Conservation (phyloP, 2,113 vertebrate species). For the Willisornis vidua region DNA sequence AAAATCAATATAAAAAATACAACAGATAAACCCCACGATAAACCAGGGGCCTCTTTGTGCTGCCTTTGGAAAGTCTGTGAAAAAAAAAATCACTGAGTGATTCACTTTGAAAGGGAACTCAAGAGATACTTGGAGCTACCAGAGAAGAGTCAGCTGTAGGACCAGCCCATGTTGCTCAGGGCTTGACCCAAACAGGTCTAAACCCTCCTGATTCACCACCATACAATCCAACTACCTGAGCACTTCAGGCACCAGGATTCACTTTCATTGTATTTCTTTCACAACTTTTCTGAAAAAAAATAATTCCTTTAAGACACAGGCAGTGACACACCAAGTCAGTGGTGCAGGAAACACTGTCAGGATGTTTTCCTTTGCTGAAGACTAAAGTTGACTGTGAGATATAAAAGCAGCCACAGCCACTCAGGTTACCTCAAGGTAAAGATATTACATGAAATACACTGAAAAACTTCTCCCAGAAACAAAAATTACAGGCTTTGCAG, state of each 20-base stretch:
- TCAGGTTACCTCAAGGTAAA: background rate
- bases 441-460: background rate
- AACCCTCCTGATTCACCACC: background rate
- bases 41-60: background rate
- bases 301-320: background rate
- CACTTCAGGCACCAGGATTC: background rate
- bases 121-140: background rate
- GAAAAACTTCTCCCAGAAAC: background rate
- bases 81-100: background rate
- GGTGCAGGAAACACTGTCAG: background rate
- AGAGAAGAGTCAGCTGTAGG: accelerated
- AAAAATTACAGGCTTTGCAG: background rate
- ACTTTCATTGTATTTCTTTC: background rate
- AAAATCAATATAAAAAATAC: background rate
- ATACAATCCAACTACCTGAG: background rate
- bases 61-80: background rate
- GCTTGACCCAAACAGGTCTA: background rate
- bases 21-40: background rate
- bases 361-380: background rate
- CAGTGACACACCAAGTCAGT: background rate
- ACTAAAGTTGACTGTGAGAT: background rate
- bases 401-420: background rate
- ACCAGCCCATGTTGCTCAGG: background rate
- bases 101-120: background rate
- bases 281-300: background rate